phyloP scores from a whole-genome alignment of 2,888 invertebrate species.

The Glyphotaelius pellucidus region DNA sequence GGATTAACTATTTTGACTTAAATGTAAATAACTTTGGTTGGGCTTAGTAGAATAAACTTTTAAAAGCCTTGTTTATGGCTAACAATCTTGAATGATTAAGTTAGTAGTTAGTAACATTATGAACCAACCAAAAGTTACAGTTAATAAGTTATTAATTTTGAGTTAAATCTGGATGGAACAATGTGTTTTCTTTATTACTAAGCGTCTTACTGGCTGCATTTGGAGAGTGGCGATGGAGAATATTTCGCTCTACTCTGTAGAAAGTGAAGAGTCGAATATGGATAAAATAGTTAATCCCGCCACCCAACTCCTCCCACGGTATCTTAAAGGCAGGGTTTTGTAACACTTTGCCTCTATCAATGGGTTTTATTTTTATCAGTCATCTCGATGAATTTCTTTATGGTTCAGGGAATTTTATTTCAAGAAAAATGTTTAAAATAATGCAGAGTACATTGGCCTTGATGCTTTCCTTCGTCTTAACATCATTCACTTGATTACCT shows the following conservation, averaged over 20 bases:
- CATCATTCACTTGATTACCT: background rate
- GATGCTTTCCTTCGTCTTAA: background rate
- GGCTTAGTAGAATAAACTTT: background rate
- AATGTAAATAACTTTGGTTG: background rate
- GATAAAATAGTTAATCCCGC: background rate
- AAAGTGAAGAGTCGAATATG: background rate
- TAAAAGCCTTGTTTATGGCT: background rate
- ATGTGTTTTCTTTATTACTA: background rate
- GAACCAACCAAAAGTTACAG: constrained; percentile 2
- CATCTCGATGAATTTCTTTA: background rate
- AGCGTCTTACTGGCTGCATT: background rate
- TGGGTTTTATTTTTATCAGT: background rate
- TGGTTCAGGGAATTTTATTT: background rate
- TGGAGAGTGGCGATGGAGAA: background rate
- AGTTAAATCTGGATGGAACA: constrained; percentile 2
- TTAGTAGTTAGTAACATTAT: background rate
- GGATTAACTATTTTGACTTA: background rate
- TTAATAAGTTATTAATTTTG: background rate
- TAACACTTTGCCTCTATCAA: background rate
- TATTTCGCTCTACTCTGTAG: background rate
- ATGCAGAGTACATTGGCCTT: background rate
- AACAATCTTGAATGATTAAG: background rate
- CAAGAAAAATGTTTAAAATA: background rate
- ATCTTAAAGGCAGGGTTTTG: background rate
- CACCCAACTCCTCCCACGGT: background rate